Base-by-base conservation (phyloP, 2,888 invertebrate genomes). In the Andrena minutula region DNA sequence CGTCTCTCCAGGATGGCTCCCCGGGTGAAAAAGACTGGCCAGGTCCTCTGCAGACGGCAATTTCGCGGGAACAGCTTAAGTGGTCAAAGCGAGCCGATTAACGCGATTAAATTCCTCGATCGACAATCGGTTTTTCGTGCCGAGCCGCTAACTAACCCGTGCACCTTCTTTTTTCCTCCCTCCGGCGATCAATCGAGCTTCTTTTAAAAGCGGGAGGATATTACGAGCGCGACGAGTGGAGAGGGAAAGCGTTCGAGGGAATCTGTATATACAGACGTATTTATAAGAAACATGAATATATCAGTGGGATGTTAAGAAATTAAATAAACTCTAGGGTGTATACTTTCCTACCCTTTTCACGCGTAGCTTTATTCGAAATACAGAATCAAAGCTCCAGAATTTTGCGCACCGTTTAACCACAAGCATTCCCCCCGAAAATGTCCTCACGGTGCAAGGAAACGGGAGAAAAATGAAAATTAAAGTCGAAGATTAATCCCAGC, bases 101-200 rank as follows among this genome's bases (percentile, higher is more conserved):
- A 75, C 75, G 28, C 69, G 75, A 75, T 75, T 75, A 75, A 61
- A 69, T 73, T 63, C 28, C n/a, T 35, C 49, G 51, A n/a, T 64
- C 35, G 73, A 23, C 64, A 56, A 64, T 73, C 64, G 35, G 53
- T 73, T 73, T 53, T n/a, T 20, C 60, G 7, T 20, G 28, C 28
- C 47, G 4, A 35, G 35, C 30, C 28, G 64, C 26, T 20, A 51
- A 35, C 64, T 56, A 64, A 35, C 26, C 28, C 35, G 6, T 12
- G 30, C n/a, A 23, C 8, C 32, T 12, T n/a, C 51, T 28, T 20
- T 5, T 30, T 49, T 49, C 49, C 28, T 1, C 32, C 35, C 10
- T 20, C 8, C 49, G 30, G 10, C 20, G 12, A 51, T 66, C 64
- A 23, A 65, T 23, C n/a, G 16, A 47, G 47, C 64, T 8, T 28